Base-by-base conservation (phyloP, 2,888 invertebrate genomes). In the Pteria penguin region DNA sequence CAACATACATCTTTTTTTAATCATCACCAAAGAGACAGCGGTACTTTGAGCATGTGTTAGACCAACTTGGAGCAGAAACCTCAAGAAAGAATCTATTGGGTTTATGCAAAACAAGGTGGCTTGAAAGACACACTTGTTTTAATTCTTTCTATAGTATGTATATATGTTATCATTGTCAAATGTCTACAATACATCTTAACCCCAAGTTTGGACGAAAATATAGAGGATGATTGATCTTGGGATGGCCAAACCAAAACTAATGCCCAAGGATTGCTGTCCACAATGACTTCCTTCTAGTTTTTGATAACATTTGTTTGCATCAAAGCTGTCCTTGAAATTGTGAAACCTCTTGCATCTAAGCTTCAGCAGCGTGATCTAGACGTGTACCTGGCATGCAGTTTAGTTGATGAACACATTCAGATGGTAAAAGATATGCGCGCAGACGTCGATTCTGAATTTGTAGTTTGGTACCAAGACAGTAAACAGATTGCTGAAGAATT, bases 91-190 rank as follows among this genome's bases (percentile, higher is more conserved):
- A 65, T 45, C 45, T 65, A 45, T 26, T 65, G 5, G 26, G 65
- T 31, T 45, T 45, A 11, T 45, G 65, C 24, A 45, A 65, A 24
- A 65, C 65, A 24, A 65, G 65, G 24, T 65, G 52, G 65, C 36
- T 36, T 65, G 65, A 65, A 26, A 27, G 65, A n/a, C 65, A 65
- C 45, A 45, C 32, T 27, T 65, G 52, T 26, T 65, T 65, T 65
- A 22, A 57, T 22, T n/a, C 57, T n/a, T 57, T 57, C 57, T n/a
- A 57, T 14, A 57, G 57, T 22, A 57, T 57, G n/a, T 57, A n/a
- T n/a, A n/a, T n/a, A 22, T 57, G 57, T 57, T 57, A 24, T 14
- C 22, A 57, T 22, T 57, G 22, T 22, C 11, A 24, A 18, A 22
- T 24, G 18, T 57, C 22, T 57, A 22, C 57, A 57, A 22, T 57